Conservation (phyloP, 2,797 vertebrate species). For the Sebastes oblongus region DNA sequence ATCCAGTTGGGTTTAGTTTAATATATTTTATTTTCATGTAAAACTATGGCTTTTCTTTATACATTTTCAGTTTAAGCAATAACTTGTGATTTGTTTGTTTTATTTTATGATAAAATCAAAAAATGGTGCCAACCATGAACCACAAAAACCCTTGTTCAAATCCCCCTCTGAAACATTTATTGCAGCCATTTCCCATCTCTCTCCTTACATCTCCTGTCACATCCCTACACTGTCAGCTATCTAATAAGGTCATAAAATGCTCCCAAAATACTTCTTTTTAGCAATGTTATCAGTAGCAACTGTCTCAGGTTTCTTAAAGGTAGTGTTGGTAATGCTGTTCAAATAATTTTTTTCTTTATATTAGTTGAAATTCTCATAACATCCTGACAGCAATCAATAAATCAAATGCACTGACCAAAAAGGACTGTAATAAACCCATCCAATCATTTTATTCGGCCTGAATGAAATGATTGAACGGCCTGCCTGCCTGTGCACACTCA, state of each 20-base stretch:
- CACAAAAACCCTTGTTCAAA: background rate
- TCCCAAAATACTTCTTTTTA: background rate
- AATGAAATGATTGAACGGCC: too few relatives aligned
- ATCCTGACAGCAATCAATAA: too few relatives aligned
- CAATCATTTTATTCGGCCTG: too few relatives aligned
- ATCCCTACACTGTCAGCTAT: background rate
- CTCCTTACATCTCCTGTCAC: background rate
- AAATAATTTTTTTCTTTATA: too few relatives aligned
- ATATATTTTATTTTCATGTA: background rate
- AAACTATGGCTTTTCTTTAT: background rate
- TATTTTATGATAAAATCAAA: background rate
- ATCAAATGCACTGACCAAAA: too few relatives aligned
- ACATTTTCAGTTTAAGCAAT: background rate
- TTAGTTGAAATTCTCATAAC: too few relatives aligned
- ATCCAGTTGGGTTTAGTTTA: background rate
- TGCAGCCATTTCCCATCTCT: background rate
- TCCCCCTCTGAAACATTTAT: rapidly evolving
- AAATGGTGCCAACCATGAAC: background rate
- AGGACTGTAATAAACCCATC: too few relatives aligned
- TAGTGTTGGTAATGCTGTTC: too few relatives aligned
- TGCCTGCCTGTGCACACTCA: too few relatives aligned
- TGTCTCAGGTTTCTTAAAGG: background rate
- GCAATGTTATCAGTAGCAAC: background rate
- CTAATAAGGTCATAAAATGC: background rate
- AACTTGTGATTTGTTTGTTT: background rate